A percentile compares a stretch with the other conserved stretches of the same genome.
Evolutionary conservation across 1,140 invertebrate genomes (phyloP).

Genomic region (Eumeta japonica): DNA sequence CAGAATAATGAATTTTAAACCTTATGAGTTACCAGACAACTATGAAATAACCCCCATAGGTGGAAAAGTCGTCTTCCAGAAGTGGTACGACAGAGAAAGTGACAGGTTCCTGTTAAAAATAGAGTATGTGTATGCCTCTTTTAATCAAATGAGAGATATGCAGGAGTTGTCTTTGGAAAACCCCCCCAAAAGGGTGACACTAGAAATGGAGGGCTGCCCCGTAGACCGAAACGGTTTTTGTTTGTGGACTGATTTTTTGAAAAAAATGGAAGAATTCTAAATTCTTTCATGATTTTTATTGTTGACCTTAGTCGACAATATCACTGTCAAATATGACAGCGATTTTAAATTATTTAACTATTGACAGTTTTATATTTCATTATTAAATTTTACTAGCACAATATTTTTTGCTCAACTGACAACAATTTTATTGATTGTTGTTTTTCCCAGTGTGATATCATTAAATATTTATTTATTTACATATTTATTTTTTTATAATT

Average conservation of each 20-base stretch:
- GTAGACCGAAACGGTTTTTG: neutral
- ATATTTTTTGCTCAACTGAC: too few species aligned
- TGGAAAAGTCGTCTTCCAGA: neutral
- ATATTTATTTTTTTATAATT: too few species aligned
- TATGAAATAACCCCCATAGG: neutral
- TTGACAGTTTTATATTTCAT: too few species aligned
- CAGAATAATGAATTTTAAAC: neutral
- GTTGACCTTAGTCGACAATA: too few species aligned
- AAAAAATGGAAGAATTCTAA: too few species aligned
- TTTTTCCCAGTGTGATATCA: too few species aligned
- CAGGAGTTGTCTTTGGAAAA: neutral
- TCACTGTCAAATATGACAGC: too few species aligned
- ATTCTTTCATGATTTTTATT: too few species aligned
- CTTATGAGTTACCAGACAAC: neutral
- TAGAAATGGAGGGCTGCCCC: neutral
- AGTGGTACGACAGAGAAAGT: neutral
- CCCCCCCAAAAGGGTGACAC: neutral
- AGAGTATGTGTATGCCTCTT: neutral
- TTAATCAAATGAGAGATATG: neutral
- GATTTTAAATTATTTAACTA: too few species aligned
- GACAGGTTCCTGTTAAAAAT: neutral
- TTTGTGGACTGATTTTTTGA: neutral
- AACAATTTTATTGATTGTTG: too few species aligned
- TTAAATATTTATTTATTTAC: too few species aligned
- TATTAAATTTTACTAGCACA: too few species aligned